phyloP scores from a whole-genome alignment of 2,888 invertebrate genomes.

The Onthophagus sagittarius region DNA sequence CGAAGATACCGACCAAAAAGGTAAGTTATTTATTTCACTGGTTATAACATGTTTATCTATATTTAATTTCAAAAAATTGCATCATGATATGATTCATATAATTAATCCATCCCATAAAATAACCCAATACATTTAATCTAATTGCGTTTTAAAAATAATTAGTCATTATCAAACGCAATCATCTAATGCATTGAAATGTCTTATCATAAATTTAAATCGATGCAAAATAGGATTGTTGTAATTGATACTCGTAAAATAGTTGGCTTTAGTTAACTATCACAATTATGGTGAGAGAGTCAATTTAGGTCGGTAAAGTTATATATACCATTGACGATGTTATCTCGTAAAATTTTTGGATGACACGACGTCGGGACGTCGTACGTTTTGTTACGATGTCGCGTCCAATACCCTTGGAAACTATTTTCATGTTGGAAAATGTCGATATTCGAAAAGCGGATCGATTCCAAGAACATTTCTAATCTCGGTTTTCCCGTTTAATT shows the following conservation, averaged over 20 bases:
- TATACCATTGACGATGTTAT: background rate
- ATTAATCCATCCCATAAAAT: no score
- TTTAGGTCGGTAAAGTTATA: constrained; percentile 9
- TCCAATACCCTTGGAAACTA: background rate
- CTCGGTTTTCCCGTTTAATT: background rate
- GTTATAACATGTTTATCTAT: background rate
- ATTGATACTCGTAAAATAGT: background rate
- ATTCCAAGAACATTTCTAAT: background rate
- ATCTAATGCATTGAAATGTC: background rate
- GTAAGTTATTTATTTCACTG: constrained; percentile 34
- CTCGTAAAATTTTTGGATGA: constrained; percentile 1
- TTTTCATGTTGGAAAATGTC: background rate
- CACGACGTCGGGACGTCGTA: background rate
- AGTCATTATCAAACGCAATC: background rate
- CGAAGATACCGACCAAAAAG: constrained; percentile 46
- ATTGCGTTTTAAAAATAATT: background rate
- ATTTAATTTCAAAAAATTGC: no score
- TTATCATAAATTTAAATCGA: background rate
- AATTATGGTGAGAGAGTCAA: background rate
- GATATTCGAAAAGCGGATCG: background rate
- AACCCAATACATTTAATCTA: background rate
- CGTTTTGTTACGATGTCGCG: background rate
- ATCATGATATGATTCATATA: no score
- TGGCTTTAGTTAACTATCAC: constrained; percentile 6
- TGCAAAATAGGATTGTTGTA: constrained; percentile 1